These are phyloP conservation scores for Scelioninae gen. 1 DNA, from an alignment of 2,888 invertebrate genomes.

Conservation along the genomic window DNA sequence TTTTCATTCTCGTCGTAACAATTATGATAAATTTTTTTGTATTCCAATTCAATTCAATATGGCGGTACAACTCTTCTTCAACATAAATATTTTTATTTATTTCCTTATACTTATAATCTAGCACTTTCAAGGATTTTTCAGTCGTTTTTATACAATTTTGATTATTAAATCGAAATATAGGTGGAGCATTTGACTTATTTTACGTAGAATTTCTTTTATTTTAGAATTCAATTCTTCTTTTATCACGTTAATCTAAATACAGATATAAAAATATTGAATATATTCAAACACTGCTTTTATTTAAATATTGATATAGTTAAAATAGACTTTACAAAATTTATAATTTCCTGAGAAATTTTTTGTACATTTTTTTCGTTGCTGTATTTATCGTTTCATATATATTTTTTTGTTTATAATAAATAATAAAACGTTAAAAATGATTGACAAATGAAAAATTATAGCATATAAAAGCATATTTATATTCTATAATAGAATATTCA, in stretches of 20 bases:
- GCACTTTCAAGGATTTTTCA: conserved; percentile 47
- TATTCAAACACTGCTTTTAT: conserved; percentile 35
- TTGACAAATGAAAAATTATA: neutral
- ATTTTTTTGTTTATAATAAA: neutral
- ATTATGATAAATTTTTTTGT: no score
- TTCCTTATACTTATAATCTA: conserved; percentile 32
- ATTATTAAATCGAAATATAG: conserved; percentile 2
- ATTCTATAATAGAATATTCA: no score
- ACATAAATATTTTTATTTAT: conserved; percentile 36
- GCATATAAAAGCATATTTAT: no score
- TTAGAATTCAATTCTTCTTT: conserved; percentile 1
- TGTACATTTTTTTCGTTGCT: conserved; percentile 25
- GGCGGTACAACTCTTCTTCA: neutral
- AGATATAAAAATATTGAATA: conserved; percentile 53
- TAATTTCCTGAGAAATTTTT: conserved; percentile 36
- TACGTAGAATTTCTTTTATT: no score
- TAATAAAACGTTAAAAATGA: neutral
- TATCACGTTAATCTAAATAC: conserved; percentile 34
- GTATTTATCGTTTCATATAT: neutral
- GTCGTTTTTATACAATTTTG: conserved; percentile 40
- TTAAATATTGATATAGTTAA: conserved; percentile 32
- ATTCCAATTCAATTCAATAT: no score
- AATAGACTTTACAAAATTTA: conserved; percentile 38
- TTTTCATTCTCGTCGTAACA: no score
- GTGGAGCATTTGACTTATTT: no score